Evolutionary conservation across 2,888 invertebrate genomes (phyloP), one percentile per base, ranked within the genome.

Genomic region (Pyrgus malvae): DNA sequence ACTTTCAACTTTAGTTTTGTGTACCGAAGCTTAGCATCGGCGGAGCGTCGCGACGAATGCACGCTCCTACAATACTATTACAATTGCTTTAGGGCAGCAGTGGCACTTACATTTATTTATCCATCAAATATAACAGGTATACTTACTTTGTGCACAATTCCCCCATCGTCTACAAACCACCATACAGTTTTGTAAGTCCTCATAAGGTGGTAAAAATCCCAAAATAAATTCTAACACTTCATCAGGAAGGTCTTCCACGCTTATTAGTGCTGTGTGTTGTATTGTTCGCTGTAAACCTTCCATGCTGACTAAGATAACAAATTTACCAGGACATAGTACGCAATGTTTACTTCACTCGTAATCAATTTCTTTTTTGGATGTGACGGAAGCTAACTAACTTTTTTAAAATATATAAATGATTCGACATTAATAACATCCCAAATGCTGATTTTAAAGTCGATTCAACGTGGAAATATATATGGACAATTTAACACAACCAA

Each of bases 161-260:
- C 94, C 93, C 98, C 98, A 99, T 74, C 96, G 92, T 78, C 94
- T 95, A 69, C 95, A 97, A 33, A 98, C 98, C 59, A 93, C 84
- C 91, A 94, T 95, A 76, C 97, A 97, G 75, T 94, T 93, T 80
- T 97, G 94, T 65, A 98, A 89, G 89, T 98, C 98, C 77, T 93
- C 94, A 75, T 99, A 99, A 0, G 98, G 98, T 53, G 97, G 96
- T 63, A 98, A 87, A 75, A 97, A 93, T 64, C 95, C 93, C 62
- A 99, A 91, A 76, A 99, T 97, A 76, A 96, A 97, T 86, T 98
- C 98, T 66, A 99, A 85, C 55, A 99, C 94, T 91, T 98, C 98
- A 80, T 98, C 97, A 35, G 99, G 98, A 61, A 99, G 88, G 79
- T 95, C 94, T 74, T 95, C 93, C 33, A 89, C 76, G 12, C 78